A percentile compares a stretch with the other conserved stretches of the same genome.
phyloP scores from a whole-genome alignment of 2,888 invertebrate genomes.

The Limnephilus rhombicus region DNA sequence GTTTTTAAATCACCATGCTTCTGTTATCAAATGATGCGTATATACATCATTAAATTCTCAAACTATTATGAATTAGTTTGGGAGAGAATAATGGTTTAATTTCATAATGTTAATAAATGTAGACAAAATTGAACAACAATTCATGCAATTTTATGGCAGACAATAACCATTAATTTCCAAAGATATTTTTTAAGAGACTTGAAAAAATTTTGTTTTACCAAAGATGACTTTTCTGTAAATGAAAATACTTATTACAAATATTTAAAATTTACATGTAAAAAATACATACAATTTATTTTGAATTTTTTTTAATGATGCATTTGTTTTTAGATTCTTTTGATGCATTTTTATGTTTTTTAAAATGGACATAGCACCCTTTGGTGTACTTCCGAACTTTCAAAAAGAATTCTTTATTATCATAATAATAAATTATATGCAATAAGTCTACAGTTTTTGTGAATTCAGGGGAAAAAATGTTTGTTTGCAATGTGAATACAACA shows the following conservation, averaged over 20 bases:
- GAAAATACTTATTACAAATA: not conserved
- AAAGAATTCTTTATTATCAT: not conserved
- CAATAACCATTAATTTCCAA: conserved; percentile 2
- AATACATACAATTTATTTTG: not conserved
- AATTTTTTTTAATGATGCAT: not conserved
- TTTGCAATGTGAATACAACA: not conserved
- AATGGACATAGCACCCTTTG: not conserved
- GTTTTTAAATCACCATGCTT: not conserved
- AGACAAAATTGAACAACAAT: not conserved
- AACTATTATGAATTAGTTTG: not conserved
- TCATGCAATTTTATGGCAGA: not conserved
- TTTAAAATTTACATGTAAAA: not conserved
- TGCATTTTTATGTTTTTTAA: not conserved
- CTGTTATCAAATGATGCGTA: not conserved
- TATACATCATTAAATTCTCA: not conserved
- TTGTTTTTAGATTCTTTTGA: not conserved
- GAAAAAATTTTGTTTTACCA: not conserved
- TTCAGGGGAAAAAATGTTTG: not conserved
- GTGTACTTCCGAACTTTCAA: not conserved
- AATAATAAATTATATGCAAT: not conserved
- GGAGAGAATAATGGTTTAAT: not conserved
- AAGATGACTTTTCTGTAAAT: not conserved
- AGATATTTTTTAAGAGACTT: conserved; percentile 7
- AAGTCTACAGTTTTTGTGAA: not conserved
- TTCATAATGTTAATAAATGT: not conserved